A percentile compares a stretch with the other conserved stretches of the same genome.
Evolutionary conservation across 1,140 invertebrate species (phyloP).

Genomic region (Planococcus citri): DNA sequence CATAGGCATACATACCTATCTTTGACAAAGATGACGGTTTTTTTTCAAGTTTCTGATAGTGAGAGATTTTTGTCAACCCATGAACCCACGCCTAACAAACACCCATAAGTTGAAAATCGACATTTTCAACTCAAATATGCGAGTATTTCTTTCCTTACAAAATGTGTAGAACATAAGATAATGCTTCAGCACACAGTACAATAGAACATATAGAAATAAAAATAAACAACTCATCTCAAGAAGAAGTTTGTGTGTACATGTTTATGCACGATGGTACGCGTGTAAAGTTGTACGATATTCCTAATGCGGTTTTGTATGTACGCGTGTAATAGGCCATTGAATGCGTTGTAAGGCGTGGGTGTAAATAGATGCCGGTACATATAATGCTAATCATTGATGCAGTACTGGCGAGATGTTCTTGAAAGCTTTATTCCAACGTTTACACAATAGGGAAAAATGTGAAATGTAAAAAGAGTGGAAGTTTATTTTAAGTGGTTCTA

Average conservation of each 20-base stretch:
- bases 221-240: neutral
- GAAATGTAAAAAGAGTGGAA: too few species aligned
- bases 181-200: too few species aligned
- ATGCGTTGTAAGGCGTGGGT: neutral
- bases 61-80: too few species aligned
- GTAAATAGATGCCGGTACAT: neutral
- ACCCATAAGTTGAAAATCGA: too few species aligned
- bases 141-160: too few species aligned
- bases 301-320: neutral
- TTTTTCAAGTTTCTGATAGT: too few species aligned
- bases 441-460: neutral
- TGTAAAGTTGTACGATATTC: constrained; percentile 1
- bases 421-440: neutral
- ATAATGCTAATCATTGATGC: neutral
- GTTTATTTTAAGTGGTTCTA: too few species aligned
- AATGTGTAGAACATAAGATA: too few species aligned
- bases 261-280: neutral
- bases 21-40: too few species aligned
- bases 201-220: neutral
- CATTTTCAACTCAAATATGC: too few species aligned
- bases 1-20: too few species aligned
- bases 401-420: neutral
- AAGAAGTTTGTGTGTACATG: neutral
- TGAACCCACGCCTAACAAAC: too few species aligned
- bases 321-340: neutral